phyloP scores from a whole-genome alignment of 1,140 invertebrate genomes.

The Nylanderia fulva region DNA sequence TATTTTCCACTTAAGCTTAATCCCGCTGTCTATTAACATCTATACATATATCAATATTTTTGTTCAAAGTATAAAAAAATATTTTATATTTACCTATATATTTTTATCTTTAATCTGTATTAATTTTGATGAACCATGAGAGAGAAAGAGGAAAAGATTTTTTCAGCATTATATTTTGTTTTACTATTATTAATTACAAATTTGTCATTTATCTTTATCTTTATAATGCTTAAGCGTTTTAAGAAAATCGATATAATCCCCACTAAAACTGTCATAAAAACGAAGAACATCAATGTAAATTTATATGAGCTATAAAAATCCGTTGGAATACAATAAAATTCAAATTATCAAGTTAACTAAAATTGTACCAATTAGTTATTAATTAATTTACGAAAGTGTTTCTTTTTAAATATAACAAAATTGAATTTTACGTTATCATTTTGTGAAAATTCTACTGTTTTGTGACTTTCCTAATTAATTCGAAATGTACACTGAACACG shows the following conservation, averaged over 20 bases:
- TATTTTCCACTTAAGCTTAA: not conserved
- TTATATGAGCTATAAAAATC: slow-evolving; percentile 22
- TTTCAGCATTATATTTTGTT: too few species aligned
- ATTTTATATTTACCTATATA: not conserved
- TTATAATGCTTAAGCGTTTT: not conserved
- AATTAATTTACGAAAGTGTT: slow-evolving; percentile 15
- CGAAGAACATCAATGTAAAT: slow-evolving; percentile 26
- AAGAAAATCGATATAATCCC: not conserved
- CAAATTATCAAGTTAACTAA: too few species aligned
- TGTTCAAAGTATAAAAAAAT: slow-evolving; percentile 5
- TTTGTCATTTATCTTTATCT: not conserved
- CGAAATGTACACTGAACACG: not conserved
- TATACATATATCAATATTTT: not conserved
- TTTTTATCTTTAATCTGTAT: not conserved
- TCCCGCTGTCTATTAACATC: not conserved
- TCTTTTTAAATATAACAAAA: slow-evolving; percentile 27
- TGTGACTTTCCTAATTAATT: not conserved
- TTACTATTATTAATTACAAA: not conserved
- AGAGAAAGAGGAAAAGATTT: not conserved
- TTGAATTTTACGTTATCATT: not conserved
- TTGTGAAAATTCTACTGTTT: slow-evolving; percentile 8
- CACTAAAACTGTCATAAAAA: slow-evolving; percentile 24
- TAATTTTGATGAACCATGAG: not conserved
- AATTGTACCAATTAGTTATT: slow-evolving; percentile 42
- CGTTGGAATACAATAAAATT: not conserved